Conservation (phyloP, 2,797 vertebrate genomes). For the Gobio occitaniae region DNA sequence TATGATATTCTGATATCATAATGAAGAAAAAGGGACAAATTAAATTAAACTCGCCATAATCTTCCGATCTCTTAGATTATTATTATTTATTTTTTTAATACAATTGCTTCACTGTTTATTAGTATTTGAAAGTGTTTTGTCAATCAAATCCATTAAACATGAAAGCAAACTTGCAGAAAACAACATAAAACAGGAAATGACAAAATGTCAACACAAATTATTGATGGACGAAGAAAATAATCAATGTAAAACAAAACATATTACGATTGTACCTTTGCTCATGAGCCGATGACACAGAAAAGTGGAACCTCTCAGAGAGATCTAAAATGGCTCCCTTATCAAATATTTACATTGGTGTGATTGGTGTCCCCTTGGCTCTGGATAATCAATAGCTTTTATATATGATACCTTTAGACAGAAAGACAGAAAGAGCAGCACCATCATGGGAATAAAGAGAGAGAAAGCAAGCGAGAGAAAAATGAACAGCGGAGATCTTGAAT, state of each 20-base stretch:
- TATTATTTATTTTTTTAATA: too few relatives aligned
- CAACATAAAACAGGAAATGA: background rate
- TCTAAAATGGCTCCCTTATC: conserved; percentile 48
- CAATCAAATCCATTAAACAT: background rate
- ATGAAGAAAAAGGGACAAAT: too few relatives aligned
- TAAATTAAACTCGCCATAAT: too few relatives aligned
- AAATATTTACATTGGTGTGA: conserved; percentile 62
- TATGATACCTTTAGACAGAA: conserved; percentile 46
- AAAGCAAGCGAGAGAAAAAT: conserved; percentile 33
- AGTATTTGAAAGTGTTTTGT: background rate
- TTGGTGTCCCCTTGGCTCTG: conserved; percentile 48
- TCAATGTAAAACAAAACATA: conserved; percentile 1
- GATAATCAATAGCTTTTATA: conserved; percentile 60
- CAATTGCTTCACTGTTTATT: background rate
- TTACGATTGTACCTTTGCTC: background rate
- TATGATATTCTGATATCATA: too few relatives aligned
- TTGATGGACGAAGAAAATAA: background rate
- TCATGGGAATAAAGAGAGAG: conserved; percentile 31
- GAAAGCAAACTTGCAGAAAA: background rate
- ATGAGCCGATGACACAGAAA: conserved; percentile 26
- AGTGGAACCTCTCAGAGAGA: conserved; percentile 39
- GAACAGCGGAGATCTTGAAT: conserved; percentile 24
- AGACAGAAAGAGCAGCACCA: conserved; percentile 33
- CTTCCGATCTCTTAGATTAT: too few relatives aligned
- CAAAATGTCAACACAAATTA: conserved; percentile 26